These are phyloP conservation scores for Drosophila pallidifrons DNA, from an alignment of 1,140 invertebrate genomes.

Conservation along the genomic window DNA sequence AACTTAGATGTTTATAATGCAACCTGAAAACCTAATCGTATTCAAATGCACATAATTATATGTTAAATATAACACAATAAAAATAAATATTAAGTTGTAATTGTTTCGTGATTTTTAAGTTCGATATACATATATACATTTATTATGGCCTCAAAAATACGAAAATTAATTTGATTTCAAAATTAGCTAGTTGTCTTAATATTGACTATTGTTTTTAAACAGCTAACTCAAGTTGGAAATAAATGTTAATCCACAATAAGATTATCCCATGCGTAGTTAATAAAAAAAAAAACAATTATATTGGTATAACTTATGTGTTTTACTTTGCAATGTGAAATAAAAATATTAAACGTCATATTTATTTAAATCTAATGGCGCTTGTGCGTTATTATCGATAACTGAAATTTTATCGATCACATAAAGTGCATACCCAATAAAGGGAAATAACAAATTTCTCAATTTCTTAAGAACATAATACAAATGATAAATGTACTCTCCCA, in stretches of 20 bases:
- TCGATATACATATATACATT: background rate
- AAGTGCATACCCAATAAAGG: no score
- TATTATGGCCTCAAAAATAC: background rate
- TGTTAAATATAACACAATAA: conserved; percentile 20
- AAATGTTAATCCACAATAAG: conserved; percentile 25
- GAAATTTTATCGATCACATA: no score
- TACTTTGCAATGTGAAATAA: background rate
- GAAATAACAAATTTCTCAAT: no score
- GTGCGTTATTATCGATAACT: no score
- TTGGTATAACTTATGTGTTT: background rate
- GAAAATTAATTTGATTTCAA: background rate
- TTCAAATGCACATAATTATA: conserved; percentile 29
- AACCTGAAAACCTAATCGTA: conserved; percentile 4
- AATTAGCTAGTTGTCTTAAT: conserved; percentile 15
- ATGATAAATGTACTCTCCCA: no score
- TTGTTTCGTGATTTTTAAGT: conserved; percentile 17
- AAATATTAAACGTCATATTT: no score
- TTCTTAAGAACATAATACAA: no score
- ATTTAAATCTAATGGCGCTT: no score
- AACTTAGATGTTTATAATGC: conserved; percentile 9
- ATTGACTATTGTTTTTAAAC: conserved; percentile 26
- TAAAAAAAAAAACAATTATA: background rate
- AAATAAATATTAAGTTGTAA: conserved; percentile 1
- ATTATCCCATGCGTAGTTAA: conserved; percentile 17
- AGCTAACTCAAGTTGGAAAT: conserved; percentile 22